Evolutionary conservation across 2,888 invertebrate species (phyloP).

Genomic region (Escarpia spicata): DNA sequence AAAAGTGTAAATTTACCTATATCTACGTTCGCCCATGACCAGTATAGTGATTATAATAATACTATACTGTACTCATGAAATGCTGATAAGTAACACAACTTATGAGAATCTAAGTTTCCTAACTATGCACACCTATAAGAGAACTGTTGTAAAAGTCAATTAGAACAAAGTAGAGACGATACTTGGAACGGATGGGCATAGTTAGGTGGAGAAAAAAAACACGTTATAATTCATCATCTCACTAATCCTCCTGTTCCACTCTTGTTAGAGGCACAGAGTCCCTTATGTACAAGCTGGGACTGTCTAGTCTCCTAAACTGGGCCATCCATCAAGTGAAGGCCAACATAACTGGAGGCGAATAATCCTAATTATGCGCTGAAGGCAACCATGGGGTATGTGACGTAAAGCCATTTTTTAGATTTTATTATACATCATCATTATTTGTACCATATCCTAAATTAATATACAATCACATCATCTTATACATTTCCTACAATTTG

Average conservation of each 20-base stretch:
- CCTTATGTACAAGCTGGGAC: background rate
- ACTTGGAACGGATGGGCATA: background rate
- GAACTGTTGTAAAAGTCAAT: too few relatives aligned
- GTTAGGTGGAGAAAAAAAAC: background rate
- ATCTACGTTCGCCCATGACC: too few relatives aligned
- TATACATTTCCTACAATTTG: too few relatives aligned
- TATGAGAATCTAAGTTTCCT: too few relatives aligned
- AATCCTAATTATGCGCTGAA: background rate
- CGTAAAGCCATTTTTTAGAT: background rate
- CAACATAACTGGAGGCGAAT: background rate
- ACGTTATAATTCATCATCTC: background rate
- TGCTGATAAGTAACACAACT: too few relatives aligned
- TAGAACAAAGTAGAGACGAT: background rate
- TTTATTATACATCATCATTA: background rate
- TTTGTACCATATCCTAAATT: too few relatives aligned
- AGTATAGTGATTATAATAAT: too few relatives aligned
- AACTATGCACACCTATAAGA: too few relatives aligned
- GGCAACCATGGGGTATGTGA: background rate
- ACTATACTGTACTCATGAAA: too few relatives aligned
- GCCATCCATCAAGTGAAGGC: background rate
- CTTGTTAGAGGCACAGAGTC: background rate
- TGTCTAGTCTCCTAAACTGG: background rate
- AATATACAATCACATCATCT: too few relatives aligned
- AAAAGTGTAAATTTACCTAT: too few relatives aligned
- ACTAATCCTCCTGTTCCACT: background rate